These are phyloP conservation scores for Echinops telfairi DNA, from an alignment of 2,113 vertebrate genomes.

Conservation along the genomic window DNA sequence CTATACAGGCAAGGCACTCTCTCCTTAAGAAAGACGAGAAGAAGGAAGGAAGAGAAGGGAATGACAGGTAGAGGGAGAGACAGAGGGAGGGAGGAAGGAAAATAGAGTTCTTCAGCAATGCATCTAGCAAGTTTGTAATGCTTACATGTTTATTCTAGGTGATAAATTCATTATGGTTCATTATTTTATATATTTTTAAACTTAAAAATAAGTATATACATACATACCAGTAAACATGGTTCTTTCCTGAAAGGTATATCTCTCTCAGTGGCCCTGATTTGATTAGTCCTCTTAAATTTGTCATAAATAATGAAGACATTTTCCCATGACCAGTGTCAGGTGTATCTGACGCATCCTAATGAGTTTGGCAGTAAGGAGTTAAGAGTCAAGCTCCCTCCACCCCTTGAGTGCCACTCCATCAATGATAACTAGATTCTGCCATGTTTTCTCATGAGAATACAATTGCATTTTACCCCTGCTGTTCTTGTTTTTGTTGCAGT, in stretches of 20 bases:
- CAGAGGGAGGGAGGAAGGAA: background rate
- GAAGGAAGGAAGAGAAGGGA: no score
- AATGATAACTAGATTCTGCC: background rate
- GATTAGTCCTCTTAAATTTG: constrained; percentile 37
- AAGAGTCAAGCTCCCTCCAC: background rate
- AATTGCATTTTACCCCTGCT: constrained; percentile 35
- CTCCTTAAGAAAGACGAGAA: background rate
- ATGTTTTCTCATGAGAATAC: background rate
- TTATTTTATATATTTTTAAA: constrained; percentile 9
- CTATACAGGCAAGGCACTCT: background rate
- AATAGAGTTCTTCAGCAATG: background rate
- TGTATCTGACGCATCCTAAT: background rate
- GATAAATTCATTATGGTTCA: constrained; percentile 17
- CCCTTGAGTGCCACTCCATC: background rate
- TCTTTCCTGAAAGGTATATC: background rate
- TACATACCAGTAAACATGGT: background rate
- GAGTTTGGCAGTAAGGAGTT: background rate
- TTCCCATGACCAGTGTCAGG: background rate
- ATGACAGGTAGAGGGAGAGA: no score
- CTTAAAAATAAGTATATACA: background rate
- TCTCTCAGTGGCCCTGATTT: background rate
- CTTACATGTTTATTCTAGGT: background rate
- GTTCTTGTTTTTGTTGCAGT: constrained; percentile 67
- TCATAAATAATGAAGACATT: constrained; percentile 34
- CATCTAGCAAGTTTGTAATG: background rate